A percentile compares a stretch with the other conserved stretches of the same genome.
Conservation (phyloP, 2,888 invertebrate genomes). For the Carabus problematicus region DNA sequence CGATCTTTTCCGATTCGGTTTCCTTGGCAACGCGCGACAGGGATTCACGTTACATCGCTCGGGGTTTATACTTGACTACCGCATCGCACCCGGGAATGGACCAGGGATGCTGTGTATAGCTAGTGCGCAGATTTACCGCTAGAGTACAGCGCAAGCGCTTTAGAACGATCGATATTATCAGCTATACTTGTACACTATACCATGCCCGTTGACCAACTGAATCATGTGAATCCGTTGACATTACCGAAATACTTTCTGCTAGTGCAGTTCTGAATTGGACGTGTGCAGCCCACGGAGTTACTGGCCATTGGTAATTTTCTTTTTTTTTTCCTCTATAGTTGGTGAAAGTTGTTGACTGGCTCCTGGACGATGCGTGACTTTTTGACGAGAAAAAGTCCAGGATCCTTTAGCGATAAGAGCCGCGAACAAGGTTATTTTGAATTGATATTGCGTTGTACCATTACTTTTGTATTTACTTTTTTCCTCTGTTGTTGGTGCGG, state of each 20-base stretch:
- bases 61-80: constrained; percentile 31
- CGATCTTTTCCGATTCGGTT: constrained; percentile 23
- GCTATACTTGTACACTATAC: constrained; percentile 25
- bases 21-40: constrained; percentile 29
- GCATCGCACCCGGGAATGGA: constrained; percentile 41
- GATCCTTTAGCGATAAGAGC: background rate
- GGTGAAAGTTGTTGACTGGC: constrained; percentile 28
- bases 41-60: constrained; percentile 14
- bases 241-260: constrained; percentile 9
- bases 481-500: too few relatives aligned
- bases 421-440: too few relatives aligned
- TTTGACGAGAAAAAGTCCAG: constrained; percentile 20
- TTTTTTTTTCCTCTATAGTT: too few relatives aligned
- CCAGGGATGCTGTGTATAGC: constrained; percentile 37
- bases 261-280: background rate
- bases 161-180: constrained; percentile 33
- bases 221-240: too few relatives aligned
- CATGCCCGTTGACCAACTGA: constrained; percentile 14
- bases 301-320: constrained; percentile 21
- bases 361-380: constrained; percentile 26
- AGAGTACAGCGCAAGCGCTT: constrained; percentile 36
- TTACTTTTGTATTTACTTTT: too few relatives aligned
- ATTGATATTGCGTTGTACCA: too few relatives aligned
- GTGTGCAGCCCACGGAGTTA: background rate
- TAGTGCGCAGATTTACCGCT: constrained; percentile 22